phyloP scores from a whole-genome alignment of 23 tunicate genomes.

The Botrylloides violaceus region DNA sequence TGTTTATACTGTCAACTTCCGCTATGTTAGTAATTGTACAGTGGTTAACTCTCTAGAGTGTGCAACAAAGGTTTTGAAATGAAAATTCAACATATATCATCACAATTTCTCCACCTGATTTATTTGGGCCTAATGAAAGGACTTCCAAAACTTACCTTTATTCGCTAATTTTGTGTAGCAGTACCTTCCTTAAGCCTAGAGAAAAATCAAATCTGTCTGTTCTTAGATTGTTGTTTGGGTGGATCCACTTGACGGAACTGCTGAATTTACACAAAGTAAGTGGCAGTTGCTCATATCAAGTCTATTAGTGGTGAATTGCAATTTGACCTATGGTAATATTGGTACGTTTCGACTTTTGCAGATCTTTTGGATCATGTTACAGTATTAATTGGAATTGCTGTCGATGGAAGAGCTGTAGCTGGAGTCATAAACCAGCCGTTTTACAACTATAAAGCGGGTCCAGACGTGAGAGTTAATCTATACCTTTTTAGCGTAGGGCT shows the following conservation, averaged over 20 bases:
- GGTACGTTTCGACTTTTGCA: neutral
- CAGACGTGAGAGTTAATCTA: conserved; percentile 20
- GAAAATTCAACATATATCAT: too few relatives aligned
- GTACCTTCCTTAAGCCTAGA: too few relatives aligned
- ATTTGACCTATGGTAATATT: neutral
- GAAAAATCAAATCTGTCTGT: neutral
- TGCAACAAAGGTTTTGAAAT: too few relatives aligned
- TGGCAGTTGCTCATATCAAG: neutral
- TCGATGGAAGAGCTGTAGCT: conserved; percentile 93
- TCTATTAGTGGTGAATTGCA: too few relatives aligned
- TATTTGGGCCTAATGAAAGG: too few relatives aligned
- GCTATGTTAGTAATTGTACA: too few relatives aligned
- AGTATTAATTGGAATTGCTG: conserved; percentile 87
- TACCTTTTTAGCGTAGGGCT: too few relatives aligned
- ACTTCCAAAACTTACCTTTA: too few relatives aligned
- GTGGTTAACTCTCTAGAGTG: too few relatives aligned
- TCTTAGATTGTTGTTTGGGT: conserved; percentile 89
- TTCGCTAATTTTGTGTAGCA: too few relatives aligned
- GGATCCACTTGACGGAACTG: conserved; percentile 99
- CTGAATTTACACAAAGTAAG: conserved; percentile 90
- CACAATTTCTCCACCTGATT: too few relatives aligned
- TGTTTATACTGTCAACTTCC: too few relatives aligned
- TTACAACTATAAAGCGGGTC: conserved; percentile 73
- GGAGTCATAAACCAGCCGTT: conserved; percentile 99
- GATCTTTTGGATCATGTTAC: conserved; percentile 93